Percentiles rank a stretch among this genome's conserved stretches.
phyloP scores from a whole-genome alignment of 1,140 invertebrate genomes.

The Homarus americanus region DNA sequence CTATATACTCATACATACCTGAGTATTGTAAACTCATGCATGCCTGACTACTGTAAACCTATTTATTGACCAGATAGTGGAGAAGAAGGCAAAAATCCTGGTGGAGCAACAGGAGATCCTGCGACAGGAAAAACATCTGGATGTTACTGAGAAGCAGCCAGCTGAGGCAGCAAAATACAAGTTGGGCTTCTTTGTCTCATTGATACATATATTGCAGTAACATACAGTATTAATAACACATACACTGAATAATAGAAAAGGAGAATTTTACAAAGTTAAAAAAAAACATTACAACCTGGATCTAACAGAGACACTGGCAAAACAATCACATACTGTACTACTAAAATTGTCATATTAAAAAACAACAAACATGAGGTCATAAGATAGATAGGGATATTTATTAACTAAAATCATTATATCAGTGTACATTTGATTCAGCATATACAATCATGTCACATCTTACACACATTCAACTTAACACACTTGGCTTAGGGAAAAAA shows the following conservation, averaged over 20 bases:
- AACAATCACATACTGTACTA: no score
- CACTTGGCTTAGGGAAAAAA: no score
- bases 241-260: not conserved
- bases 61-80: slow-evolving; percentile 22
- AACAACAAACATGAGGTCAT: not conserved
- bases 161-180: slow-evolving; percentile 95
- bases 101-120: slow-evolving; percentile 40
- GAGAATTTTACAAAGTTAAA: not conserved
- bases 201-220: not conserved
- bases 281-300: not conserved
- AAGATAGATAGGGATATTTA: no score
- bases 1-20: no score
- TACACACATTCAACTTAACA: no score
- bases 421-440: no score
- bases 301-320: not conserved
- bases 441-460: no score
- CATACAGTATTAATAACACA: not conserved
- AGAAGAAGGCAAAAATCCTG: slow-evolving; percentile 32
- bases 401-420: no score
- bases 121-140: slow-evolving; percentile 83
- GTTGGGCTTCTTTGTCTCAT: slow-evolving; percentile 76
- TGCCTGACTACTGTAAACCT: not conserved
- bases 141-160: slow-evolving; percentile 91
- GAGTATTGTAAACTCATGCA: not conserved
- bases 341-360: not conserved